phyloP scores from a whole-genome alignment of 1,140 invertebrate genomes.

The Hesperophylax magnus region DNA sequence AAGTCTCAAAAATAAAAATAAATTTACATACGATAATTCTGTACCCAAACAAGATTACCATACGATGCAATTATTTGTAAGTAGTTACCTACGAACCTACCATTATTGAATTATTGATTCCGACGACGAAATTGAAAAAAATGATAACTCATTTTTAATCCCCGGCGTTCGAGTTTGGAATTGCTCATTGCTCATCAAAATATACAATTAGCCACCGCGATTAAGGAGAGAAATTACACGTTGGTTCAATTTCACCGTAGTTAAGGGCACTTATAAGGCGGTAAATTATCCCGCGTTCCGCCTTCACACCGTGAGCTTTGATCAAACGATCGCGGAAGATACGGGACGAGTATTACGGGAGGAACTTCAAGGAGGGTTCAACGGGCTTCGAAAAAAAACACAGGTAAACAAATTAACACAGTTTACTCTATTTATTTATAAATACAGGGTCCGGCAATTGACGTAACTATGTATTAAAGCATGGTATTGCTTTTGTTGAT shows the following conservation, averaged over 20 bases:
- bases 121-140: too few species aligned
- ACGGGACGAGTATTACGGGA: background rate
- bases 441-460: too few species aligned
- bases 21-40: too few species aligned
- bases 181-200: slow-evolving; percentile 8
- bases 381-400: slow-evolving; percentile 17
- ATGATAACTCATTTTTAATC: too few species aligned
- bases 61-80: too few species aligned
- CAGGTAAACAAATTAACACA: background rate
- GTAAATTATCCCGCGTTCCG: slow-evolving; percentile 34
- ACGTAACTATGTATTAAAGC: too few species aligned
- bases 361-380: slow-evolving; percentile 21
- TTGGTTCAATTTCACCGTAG: slow-evolving; percentile 17
- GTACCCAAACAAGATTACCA: too few species aligned
- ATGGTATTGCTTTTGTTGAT: too few species aligned
- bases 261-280: slow-evolving; percentile 40
- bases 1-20: too few species aligned
- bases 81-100: too few species aligned
- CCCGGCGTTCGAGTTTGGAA: background rate
- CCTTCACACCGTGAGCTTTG: slow-evolving; percentile 38
- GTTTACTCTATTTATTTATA: too few species aligned
- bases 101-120: too few species aligned
- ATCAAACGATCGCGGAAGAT: slow-evolving; percentile 35
- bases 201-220: slow-evolving; percentile 12
- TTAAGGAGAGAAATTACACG: slow-evolving; percentile 34